Percentiles rank a stretch among this genome's conserved stretches.
Conservation (phyloP, 2,113 vertebrate genomes). For the Perca flavescens region DNA sequence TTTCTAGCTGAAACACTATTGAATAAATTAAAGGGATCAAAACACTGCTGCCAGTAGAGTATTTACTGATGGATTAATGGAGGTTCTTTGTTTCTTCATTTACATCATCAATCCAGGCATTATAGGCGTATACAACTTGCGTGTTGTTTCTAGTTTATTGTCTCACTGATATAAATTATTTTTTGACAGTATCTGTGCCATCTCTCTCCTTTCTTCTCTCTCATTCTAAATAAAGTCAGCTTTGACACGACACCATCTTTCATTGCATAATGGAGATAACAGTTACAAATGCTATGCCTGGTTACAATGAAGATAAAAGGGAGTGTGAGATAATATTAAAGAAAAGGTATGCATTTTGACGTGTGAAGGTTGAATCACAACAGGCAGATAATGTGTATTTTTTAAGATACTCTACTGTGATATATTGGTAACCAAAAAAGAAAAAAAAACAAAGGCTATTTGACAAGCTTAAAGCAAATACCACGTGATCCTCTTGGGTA, state of each 20-base stretch:
- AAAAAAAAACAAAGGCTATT: slow-evolving; percentile 37
- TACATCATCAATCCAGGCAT: neutral
- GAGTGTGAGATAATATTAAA: slow-evolving; percentile 43
- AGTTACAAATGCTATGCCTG: slow-evolving; percentile 61
- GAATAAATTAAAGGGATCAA: slow-evolving; percentile 30
- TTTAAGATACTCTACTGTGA: slow-evolving; percentile 47
- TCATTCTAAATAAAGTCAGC: slow-evolving; percentile 58
- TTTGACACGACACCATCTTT: slow-evolving; percentile 64
- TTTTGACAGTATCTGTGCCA: slow-evolving; percentile 43
- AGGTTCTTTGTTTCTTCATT: slow-evolving; percentile 35
- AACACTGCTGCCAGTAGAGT: slow-evolving; percentile 9
- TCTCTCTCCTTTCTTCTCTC: slow-evolving; percentile 41
- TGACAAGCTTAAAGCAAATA: slow-evolving; percentile 24
- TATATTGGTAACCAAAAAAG: slow-evolving; percentile 34
- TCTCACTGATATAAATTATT: slow-evolving; percentile 40
- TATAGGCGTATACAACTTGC: neutral
- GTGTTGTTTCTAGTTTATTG: slow-evolving; percentile 23
- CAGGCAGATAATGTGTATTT: slow-evolving; percentile 32
- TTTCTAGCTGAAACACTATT: slow-evolving; percentile 1
- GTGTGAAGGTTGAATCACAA: slow-evolving; percentile 65
- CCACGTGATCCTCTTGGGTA: slow-evolving; percentile 1
- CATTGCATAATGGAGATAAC: slow-evolving; percentile 64
- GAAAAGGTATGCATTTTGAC: slow-evolving; percentile 52
- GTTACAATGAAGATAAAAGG: slow-evolving; percentile 62
- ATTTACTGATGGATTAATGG: slow-evolving; percentile 13